Conservation (phyloP, 1,140 invertebrate species). For the Wasmannia auropunctata region DNA sequence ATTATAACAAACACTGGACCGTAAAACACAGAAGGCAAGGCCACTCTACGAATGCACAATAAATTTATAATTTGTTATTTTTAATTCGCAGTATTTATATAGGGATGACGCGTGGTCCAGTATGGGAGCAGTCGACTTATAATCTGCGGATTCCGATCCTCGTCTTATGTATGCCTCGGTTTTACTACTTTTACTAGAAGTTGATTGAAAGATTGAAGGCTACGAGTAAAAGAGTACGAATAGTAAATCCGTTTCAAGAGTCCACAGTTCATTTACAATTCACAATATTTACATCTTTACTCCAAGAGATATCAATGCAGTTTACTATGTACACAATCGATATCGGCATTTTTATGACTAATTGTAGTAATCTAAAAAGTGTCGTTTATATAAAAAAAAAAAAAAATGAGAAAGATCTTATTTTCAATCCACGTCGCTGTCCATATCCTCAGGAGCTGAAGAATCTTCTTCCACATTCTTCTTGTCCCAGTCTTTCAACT, state of each 20-base stretch:
- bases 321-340: background rate
- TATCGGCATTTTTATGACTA: conserved; percentile 17
- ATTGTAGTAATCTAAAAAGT: background rate
- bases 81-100: conserved; percentile 17
- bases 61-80: conserved; percentile 24
- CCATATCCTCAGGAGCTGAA: conserved; percentile 76
- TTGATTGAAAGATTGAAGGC: background rate
- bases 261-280: conserved; percentile 11
- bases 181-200: background rate
- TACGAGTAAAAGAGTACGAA: background rate
- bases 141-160: background rate
- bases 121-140: background rate
- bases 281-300: conserved; percentile 36
- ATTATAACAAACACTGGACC: background rate
- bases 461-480: conserved; percentile 84
- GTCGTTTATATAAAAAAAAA: conserved; percentile 1
- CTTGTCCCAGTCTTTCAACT: conserved; percentile 96
- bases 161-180: background rate
- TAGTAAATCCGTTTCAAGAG: background rate
- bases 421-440: conserved; percentile 68
- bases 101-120: background rate
- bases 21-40: conserved; percentile 1
- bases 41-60: conserved; percentile 30
- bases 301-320: conserved; percentile 7
- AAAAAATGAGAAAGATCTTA: conserved; percentile 27